phyloP scores from a whole-genome alignment of 2,888 invertebrate species.

The Polylopha cassiicola region DNA sequence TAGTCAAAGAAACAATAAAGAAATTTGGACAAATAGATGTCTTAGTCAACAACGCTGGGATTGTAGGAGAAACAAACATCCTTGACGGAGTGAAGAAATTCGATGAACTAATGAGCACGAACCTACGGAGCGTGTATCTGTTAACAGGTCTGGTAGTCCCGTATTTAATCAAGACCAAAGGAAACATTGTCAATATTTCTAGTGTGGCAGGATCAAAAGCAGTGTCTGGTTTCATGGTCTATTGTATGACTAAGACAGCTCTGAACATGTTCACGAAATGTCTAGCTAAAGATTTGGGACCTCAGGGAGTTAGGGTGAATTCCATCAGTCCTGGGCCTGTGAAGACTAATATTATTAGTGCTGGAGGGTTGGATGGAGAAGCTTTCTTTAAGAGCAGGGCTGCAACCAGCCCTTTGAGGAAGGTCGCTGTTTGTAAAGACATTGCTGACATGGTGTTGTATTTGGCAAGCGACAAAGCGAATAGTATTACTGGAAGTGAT shows the following conservation, averaged over 20 bases:
- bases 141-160: constrained; percentile 87
- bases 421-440: constrained; percentile 84
- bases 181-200: constrained; percentile 90
- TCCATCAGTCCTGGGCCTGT: constrained; percentile 90
- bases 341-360: constrained; percentile 84
- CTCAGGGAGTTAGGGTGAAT: constrained; percentile 85
- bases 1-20: constrained; percentile 44
- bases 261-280: constrained; percentile 91
- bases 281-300: constrained; percentile 84
- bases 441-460: constrained; percentile 88
- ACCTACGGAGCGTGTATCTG: constrained; percentile 82
- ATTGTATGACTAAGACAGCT: constrained; percentile 89
- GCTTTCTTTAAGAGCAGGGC: constrained; percentile 84
- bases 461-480: constrained; percentile 81
- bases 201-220: constrained; percentile 88
- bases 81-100: constrained; percentile 78
- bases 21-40: constrained; percentile 74
- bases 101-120: constrained; percentile 86
- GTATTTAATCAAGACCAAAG: constrained; percentile 82
- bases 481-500: constrained; percentile 20
- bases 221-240: constrained; percentile 86
- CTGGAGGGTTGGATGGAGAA: constrained; percentile 81
- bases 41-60: constrained; percentile 82
- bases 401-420: constrained; percentile 75
- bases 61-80: constrained; percentile 11